Conservation (phyloP, 2,888 invertebrate genomes). For the Hanleya hanleyi region DNA sequence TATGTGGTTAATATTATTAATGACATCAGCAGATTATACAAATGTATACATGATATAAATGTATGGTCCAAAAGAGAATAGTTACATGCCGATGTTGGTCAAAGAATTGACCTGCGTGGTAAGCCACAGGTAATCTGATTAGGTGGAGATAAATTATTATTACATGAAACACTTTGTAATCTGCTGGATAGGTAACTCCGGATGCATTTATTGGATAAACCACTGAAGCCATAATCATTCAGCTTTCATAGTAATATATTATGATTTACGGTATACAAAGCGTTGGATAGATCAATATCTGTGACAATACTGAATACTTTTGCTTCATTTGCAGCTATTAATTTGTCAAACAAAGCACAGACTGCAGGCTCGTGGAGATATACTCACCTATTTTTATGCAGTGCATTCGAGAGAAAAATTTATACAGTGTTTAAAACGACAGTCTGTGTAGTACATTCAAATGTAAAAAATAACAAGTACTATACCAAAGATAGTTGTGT, state of each 20-base stretch:
- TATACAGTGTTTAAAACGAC: not conserved
- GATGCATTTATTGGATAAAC: not conserved
- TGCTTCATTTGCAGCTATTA: too few species aligned
- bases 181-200: not conserved
- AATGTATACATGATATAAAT: too few species aligned
- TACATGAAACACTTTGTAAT: not conserved
- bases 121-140: too few species aligned
- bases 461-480: not conserved
- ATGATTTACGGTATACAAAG: not conserved
- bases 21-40: too few species aligned
- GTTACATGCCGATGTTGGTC: too few species aligned
- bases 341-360: too few species aligned
- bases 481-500: constrained; percentile 53
- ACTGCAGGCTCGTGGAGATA: too few species aligned
- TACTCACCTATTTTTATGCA: not conserved
- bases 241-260: not conserved
- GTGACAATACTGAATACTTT: too few species aligned
- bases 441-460: not conserved
- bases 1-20: too few species aligned
- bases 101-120: too few species aligned
- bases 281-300: not conserved
- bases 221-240: not conserved
- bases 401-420: not conserved
- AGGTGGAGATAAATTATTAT: not conserved
- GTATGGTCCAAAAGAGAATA: too few species aligned